Base-by-base conservation (phyloP, 2,888 invertebrate genomes). In the Trypoxylon attenuatum region DNA sequence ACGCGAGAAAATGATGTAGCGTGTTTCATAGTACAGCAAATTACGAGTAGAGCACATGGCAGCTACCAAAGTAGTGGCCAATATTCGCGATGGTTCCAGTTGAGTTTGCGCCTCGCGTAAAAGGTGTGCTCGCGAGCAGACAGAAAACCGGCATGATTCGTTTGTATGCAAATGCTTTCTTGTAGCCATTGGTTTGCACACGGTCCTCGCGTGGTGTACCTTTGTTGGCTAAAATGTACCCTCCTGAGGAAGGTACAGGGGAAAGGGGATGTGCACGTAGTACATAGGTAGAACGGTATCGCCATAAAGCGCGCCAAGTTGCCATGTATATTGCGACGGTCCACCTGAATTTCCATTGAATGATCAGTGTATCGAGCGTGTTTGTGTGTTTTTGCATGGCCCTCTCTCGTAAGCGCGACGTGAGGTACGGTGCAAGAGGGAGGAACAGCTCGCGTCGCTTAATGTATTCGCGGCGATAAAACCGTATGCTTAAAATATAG, bases 131-230 rank as follows among this genome's bases (percentile, higher is more conserved):
- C 51, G 18, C 23, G 27, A 5, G 41, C 3, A n/a, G 6, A 18
- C 15, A 59, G 47, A 61, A 76, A 75, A 72, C 54, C 63, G 45
- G 54, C 52, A 67, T 76, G 75, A 75, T 75, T 79, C 78, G 78
- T 78, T 79, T 78, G 78, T 78, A 79, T 79, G 78, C 76, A 78
- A 78, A 79, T 78, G 69, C 52, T 64, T 71, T 65, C 78, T 77
- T 79, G 78, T 77, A 72, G 69, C 63, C 53, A 61, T 53, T 58
- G 75, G 61, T 60, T 72, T 54, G 72, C n/a, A n/a, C 62, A 60
- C 61, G 52, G 55, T 39, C 65, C 53, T 42, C 46, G 71, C 63
- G 33, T 33, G 13, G 33, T 64, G 63, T 65, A 66, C 73, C 76
- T 73, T 77, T 77, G 77, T 77, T 61, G 70, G 64, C 69, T 73